These are phyloP conservation scores for Drosophila prolongata DNA, from an alignment of 2,888 invertebrate species.

Conservation along the genomic window DNA sequence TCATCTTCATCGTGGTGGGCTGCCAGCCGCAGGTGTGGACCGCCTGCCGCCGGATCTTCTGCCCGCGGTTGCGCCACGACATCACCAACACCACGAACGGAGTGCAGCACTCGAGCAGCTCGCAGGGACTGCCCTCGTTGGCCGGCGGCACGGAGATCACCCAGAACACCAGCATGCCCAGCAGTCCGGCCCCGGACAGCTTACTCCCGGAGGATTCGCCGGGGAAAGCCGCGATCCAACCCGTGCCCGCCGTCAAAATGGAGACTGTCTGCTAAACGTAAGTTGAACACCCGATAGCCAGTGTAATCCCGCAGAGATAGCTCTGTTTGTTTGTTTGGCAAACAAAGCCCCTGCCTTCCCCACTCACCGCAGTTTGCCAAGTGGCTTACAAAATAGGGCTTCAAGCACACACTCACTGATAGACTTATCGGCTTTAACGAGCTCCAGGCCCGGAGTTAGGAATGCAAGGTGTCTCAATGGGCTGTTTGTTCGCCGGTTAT, in stretches of 20 bases:
- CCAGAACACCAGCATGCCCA: slow-evolving; percentile 75
- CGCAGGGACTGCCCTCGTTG: slow-evolving; percentile 92
- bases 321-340: slow-evolving; percentile 12
- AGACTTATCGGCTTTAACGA: slow-evolving; percentile 9
- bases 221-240: slow-evolving; percentile 5
- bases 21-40: slow-evolving; percentile 94
- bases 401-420: slow-evolving; percentile 9
- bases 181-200: slow-evolving; percentile 28
- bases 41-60: slow-evolving; percentile 88
- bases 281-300: slow-evolving; percentile 50
- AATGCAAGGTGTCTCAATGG: slow-evolving; percentile 14
- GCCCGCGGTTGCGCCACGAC: slow-evolving; percentile 86
- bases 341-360: slow-evolving; percentile 7
- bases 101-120: slow-evolving; percentile 90
- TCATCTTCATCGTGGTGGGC: slow-evolving; percentile 95
- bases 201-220: slow-evolving; percentile 13
- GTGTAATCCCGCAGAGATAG: background rate
- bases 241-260: slow-evolving; percentile 15
- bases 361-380: background rate
- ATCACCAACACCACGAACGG: slow-evolving; percentile 87
- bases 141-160: slow-evolving; percentile 83
- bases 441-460: background rate
- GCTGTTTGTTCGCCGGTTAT: background rate
- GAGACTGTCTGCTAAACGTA: slow-evolving; percentile 85
- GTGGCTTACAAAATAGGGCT: slow-evolving; percentile 18